Evolutionary conservation across 2,113 vertebrate species (phyloP).

Genomic region (Nesogale talazaci): DNA sequence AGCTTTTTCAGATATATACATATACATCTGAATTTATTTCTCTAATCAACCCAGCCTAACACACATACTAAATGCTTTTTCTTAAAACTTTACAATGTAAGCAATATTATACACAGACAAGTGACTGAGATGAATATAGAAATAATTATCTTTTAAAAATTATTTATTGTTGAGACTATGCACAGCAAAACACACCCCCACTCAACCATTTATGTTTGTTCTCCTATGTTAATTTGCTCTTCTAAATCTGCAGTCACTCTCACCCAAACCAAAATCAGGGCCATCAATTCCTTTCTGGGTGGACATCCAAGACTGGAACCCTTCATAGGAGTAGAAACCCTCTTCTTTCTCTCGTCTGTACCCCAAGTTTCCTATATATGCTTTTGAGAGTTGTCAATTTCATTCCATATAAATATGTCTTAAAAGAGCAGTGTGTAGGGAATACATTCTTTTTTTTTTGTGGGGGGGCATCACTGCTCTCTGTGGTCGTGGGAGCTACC

Average conservation of each 20-base stretch:
- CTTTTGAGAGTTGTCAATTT: not conserved
- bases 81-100: not conserved
- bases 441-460: too few relatives aligned
- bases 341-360: not conserved
- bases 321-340: too few relatives aligned
- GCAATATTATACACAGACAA: not conserved
- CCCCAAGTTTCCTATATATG: not conserved
- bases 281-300: too few relatives aligned
- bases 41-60: too few relatives aligned
- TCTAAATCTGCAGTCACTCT: too few relatives aligned
- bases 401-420: not conserved
- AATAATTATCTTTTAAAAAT: not conserved
- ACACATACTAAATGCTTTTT: not conserved
- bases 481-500: too few relatives aligned
- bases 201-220: not conserved
- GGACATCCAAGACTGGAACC: too few relatives aligned
- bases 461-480: too few relatives aligned
- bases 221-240: too few relatives aligned
- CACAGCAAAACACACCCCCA: not conserved
- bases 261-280: too few relatives aligned
- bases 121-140: not conserved
- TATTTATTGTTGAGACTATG: not conserved
- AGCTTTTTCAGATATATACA: too few relatives aligned
- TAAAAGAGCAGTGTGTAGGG: not conserved
- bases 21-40: too few relatives aligned